Conservation (phyloP, 2,888 invertebrate species). For the Acanthosepion pharaonis region DNA sequence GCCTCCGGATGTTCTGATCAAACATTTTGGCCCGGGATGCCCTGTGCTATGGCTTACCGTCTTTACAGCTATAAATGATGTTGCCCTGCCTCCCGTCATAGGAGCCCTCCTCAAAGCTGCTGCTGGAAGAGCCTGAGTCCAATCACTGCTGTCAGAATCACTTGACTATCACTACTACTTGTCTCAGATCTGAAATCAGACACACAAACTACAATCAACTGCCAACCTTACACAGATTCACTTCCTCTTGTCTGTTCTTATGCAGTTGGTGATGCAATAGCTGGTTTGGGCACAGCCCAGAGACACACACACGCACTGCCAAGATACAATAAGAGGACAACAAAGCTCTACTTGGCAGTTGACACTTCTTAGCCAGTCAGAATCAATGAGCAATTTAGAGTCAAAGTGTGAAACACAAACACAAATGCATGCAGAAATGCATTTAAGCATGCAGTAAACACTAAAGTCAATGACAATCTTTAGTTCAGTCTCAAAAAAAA, state of each 20-base stretch:
- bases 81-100: conserved; percentile 75
- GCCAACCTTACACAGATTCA: not conserved
- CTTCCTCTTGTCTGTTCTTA: not conserved
- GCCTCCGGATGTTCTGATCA: conserved; percentile 74
- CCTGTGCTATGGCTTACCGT: conserved; percentile 72
- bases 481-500: not conserved
- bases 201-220: conserved; percentile 34
- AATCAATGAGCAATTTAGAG: not conserved
- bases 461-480: not conserved
- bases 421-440: not conserved
- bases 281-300: not conserved
- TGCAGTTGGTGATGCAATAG: conserved; percentile 6
- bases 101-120: conserved; percentile 75
- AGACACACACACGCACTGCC: not conserved
- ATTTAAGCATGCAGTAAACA: not conserved
- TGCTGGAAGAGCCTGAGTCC: conserved; percentile 57
- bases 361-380: not conserved
- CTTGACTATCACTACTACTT: conserved; percentile 51
- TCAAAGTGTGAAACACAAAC: not conserved
- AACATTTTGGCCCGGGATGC: conserved; percentile 71
- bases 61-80: conserved; percentile 73
- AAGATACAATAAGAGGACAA: not conserved
- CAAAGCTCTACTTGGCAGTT: not conserved
- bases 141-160: conserved; percentile 57
- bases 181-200: conserved; percentile 45